A percentile compares a stretch with the other conserved stretches of the same genome.
These are phyloP conservation scores for Pseudomyrmex flavicornis DNA, from an alignment of 1,140 invertebrate genomes.

Conservation along the genomic window DNA sequence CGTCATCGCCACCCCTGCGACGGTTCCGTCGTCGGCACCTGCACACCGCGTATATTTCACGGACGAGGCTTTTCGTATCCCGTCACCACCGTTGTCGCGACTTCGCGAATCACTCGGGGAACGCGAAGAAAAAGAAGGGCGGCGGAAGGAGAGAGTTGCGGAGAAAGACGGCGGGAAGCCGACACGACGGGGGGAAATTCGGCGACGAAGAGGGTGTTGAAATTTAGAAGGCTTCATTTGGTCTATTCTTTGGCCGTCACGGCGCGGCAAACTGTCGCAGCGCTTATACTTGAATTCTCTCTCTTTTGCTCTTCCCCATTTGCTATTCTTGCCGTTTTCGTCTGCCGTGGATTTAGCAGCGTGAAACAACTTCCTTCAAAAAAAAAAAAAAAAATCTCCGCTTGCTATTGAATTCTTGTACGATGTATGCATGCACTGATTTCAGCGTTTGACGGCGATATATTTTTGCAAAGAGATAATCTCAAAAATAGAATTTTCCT, in stretches of 20 bases:
- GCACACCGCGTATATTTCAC: constrained; percentile 73
- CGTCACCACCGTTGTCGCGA: constrained; percentile 39
- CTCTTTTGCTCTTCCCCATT: not conserved
- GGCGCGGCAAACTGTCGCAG: constrained; percentile 54
- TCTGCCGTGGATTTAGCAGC: not conserved
- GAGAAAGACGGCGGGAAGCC: constrained; percentile 14
- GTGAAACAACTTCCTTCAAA: constrained; percentile 10
- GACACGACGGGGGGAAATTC: constrained; percentile 43
- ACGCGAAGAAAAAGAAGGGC: not conserved
- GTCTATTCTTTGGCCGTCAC: constrained; percentile 78
- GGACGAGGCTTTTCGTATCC: constrained; percentile 62
- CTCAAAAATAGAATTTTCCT: not conserved
- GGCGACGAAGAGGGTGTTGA: constrained; percentile 78
- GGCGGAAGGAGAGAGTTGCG: not conserved
- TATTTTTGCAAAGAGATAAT: constrained; percentile 30
- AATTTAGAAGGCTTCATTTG: constrained; percentile 84
- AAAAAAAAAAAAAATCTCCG: constrained; percentile 29
- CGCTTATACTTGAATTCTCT: constrained; percentile 63
- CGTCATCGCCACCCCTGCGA: constrained; percentile 76
- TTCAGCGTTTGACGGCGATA: constrained; percentile 12
- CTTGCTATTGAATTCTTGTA: constrained; percentile 37
- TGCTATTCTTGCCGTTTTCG: not conserved
- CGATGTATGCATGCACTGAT: constrained; percentile 2
- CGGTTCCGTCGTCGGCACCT: constrained; percentile 60
- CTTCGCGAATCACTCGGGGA: constrained; percentile 30